These are phyloP conservation scores for Drosophila neotestacea DNA, from an alignment of 2,888 invertebrate species.

Conservation along the genomic window DNA sequence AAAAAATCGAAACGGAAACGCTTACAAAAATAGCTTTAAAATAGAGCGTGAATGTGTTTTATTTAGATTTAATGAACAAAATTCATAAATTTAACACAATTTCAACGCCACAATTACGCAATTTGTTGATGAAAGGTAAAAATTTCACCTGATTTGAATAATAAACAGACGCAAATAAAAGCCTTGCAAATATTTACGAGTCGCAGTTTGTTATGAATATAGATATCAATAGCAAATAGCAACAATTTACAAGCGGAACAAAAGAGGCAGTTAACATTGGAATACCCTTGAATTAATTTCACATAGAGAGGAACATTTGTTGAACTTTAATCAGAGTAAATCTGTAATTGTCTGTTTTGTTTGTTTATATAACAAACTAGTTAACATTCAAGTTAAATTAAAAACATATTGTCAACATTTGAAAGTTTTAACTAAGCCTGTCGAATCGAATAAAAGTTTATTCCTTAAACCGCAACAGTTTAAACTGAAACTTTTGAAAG, in stretches of 20 bases:
- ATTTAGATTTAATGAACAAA: conserved; percentile 5
- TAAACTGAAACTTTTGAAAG: conserved; percentile 26
- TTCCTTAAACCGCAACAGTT: conserved; percentile 32
- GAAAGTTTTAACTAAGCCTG: conserved; percentile 18
- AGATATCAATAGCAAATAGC: conserved; percentile 1
- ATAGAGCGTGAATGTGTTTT: conserved; percentile 45
- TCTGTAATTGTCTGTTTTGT: background rate
- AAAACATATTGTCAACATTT: conserved; percentile 24
- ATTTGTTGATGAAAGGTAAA: conserved; percentile 13
- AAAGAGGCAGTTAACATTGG: conserved; percentile 4
- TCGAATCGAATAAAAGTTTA: conserved; percentile 31
- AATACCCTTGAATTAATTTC: background rate
- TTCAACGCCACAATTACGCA: conserved; percentile 23
- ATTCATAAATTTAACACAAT: conserved; percentile 18
- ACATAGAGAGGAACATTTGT: background rate
- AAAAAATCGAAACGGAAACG: conserved; percentile 34
- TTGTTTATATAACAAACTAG: conserved; percentile 39
- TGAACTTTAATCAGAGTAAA: background rate
- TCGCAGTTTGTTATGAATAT: conserved; percentile 24
- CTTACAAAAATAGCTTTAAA: conserved; percentile 48
- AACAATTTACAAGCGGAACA: conserved; percentile 18
- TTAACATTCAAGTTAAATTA: conserved; percentile 24
- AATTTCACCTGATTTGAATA: conserved; percentile 42
- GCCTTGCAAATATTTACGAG: conserved; percentile 16
- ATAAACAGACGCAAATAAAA: conserved; percentile 10